phyloP scores from a whole-genome alignment of 2,113 vertebrate genomes.

The Sardina pilchardus region DNA sequence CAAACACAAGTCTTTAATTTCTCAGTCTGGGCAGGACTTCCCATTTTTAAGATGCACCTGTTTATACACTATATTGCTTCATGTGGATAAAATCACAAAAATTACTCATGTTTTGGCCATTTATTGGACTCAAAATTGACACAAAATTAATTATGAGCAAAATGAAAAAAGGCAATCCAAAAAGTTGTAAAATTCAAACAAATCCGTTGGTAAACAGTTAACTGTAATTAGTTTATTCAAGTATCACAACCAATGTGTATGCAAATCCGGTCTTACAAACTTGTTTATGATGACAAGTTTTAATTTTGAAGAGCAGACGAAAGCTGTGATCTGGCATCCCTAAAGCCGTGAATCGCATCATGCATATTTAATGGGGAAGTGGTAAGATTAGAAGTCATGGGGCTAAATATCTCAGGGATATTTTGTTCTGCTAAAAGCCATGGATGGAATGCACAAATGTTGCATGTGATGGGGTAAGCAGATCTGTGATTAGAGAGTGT shows the following conservation, averaged over 20 bases:
- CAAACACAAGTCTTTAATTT: no score
- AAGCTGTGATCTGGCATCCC: slow-evolving; percentile 50
- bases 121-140: not conserved
- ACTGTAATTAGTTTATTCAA: slow-evolving; percentile 46
- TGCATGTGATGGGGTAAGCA: slow-evolving; percentile 53
- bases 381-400: slow-evolving; percentile 59
- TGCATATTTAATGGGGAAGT: slow-evolving; percentile 68
- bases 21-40: no score
- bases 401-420: slow-evolving; percentile 62
- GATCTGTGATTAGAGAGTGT: not conserved
- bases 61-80: not conserved
- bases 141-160: not conserved
- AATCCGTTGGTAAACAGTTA: slow-evolving; percentile 45
- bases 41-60: no score
- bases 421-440: slow-evolving; percentile 61
- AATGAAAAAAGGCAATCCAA: not conserved
- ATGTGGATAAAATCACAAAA: not conserved
- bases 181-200: slow-evolving; percentile 37
- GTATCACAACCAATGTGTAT: slow-evolving; percentile 50
- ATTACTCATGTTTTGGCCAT: not conserved
- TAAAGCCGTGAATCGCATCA: slow-evolving; percentile 56
- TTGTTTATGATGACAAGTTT: slow-evolving; percentile 56
- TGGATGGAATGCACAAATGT: slow-evolving; percentile 64
- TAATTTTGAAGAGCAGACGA: slow-evolving; percentile 55
- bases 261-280: slow-evolving; percentile 55